phyloP scores from a whole-genome alignment of 64 coral and sea anemone genomes.

The Orbicella faveolata region DNA sequence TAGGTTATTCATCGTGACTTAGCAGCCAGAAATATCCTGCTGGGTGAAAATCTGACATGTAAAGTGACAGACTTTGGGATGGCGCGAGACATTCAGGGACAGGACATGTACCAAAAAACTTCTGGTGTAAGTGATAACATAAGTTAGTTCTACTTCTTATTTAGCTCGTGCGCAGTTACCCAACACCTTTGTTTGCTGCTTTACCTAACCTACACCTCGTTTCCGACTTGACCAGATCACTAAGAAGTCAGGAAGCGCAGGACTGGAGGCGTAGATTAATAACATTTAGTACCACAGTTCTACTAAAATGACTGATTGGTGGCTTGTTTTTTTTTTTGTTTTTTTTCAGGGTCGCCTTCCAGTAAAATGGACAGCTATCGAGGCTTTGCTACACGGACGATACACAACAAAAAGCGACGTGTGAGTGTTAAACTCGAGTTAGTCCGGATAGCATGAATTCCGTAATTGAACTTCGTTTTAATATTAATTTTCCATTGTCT shows the following conservation, averaged over 20 bases:
- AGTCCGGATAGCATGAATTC: not conserved
- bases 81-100: not conserved
- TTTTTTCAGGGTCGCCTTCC: constrained; percentile 31
- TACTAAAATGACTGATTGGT: no score
- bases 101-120: constrained; percentile 13
- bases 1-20: constrained; percentile 67
- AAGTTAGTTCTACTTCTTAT: no score
- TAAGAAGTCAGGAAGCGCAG: no score
- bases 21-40: constrained; percentile 41
- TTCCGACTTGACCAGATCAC: no score
- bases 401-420: constrained; percentile 35
- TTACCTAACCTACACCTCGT: no score
- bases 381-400: constrained; percentile 9
- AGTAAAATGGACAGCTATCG: constrained; percentile 37
- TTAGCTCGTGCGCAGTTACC: no score
- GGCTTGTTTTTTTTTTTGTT: not conserved
- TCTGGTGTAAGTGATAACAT: constrained; percentile 5
- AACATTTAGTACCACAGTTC: no score
- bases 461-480: not conserved
- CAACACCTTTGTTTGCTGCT: no score
- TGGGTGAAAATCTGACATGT: constrained; percentile 44
- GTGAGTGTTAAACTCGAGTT: constrained; percentile 4
- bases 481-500: not conserved
- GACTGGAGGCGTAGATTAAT: no score
- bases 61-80: constrained; percentile 66